phyloP scores from a whole-genome alignment of 2,113 vertebrate species.

The Myotis lucifugus region DNA sequence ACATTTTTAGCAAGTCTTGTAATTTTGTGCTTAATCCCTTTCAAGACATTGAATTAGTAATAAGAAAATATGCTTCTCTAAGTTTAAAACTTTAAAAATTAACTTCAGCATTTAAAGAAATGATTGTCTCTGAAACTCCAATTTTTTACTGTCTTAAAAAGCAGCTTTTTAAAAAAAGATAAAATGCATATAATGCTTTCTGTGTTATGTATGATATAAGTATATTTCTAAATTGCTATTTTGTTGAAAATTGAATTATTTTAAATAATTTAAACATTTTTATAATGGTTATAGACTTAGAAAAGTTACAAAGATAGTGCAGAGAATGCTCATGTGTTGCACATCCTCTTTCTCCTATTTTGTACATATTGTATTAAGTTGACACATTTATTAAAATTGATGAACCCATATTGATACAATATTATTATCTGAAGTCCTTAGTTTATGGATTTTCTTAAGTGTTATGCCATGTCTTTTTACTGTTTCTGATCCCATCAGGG shows the following conservation, averaged over 20 bases:
- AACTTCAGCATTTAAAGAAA: neutral
- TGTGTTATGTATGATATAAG: neutral
- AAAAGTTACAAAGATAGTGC: too few species aligned
- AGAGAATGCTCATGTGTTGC: too few species aligned
- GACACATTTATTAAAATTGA: too few species aligned
- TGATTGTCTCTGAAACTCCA: neutral
- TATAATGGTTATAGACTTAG: too few species aligned
- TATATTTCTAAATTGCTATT: neutral
- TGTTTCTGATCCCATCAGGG: too few species aligned
- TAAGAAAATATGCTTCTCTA: neutral
- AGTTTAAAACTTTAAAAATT: neutral
- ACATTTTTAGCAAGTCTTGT: neutral
- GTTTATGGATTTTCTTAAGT: too few species aligned
- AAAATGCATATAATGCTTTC: neutral
- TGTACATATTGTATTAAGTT: too few species aligned
- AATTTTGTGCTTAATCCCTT: neutral
- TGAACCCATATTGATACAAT: too few species aligned
- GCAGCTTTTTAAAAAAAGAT: neutral
- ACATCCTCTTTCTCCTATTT: too few species aligned
- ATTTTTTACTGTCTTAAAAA: neutral
- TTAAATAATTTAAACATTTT: neutral
- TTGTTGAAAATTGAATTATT: neutral
- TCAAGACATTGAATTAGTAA: neutral
- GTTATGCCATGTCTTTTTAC: too few species aligned
- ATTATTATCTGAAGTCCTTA: too few species aligned